Evolutionary conservation across 2,797 vertebrate genomes (phyloP).

Genomic region (Spinibarbus caldwelli): DNA sequence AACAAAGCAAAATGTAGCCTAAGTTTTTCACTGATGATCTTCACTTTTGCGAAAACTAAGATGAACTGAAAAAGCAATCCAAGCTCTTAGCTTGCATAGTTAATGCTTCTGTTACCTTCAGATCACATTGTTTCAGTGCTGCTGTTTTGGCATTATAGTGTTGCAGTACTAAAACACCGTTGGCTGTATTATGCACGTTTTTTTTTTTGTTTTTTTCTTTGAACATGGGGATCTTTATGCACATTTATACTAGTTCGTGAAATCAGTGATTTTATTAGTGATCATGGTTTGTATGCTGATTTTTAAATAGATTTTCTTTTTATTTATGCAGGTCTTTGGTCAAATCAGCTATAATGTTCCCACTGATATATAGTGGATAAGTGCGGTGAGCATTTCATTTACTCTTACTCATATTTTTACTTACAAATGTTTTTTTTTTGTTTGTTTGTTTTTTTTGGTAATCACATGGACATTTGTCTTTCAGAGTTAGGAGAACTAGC

Average conservation of each 20-base stretch:
- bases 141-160: background rate
- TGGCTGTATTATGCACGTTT: too few relatives aligned
- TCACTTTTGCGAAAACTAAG: background rate
- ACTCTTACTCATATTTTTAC: slow-evolving; percentile 8
- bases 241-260: background rate
- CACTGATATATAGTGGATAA: slow-evolving; percentile 38
- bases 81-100: background rate
- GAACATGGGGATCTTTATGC: too few relatives aligned
- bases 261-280: background rate
- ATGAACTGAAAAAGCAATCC: background rate
- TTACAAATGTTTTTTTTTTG: too few relatives aligned
- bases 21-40: background rate
- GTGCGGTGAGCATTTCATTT: slow-evolving; percentile 30
- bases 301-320: slow-evolving; percentile 17
- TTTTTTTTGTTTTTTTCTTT: too few relatives aligned
- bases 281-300: background rate
- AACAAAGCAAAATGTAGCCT: too few relatives aligned
- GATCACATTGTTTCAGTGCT: background rate
- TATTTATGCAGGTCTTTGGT: slow-evolving; percentile 38
- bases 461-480: slow-evolving; percentile 56
- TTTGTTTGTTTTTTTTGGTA: slow-evolving; percentile 14
- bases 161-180: background rate
- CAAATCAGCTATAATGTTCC: slow-evolving; percentile 40
- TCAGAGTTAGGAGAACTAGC: slow-evolving; percentile 63
- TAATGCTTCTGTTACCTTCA: background rate